Percentiles rank a stretch among this genome's conserved stretches.
phyloP scores from a whole-genome alignment of 1,140 invertebrate species.

The Bombus picipes region DNA sequence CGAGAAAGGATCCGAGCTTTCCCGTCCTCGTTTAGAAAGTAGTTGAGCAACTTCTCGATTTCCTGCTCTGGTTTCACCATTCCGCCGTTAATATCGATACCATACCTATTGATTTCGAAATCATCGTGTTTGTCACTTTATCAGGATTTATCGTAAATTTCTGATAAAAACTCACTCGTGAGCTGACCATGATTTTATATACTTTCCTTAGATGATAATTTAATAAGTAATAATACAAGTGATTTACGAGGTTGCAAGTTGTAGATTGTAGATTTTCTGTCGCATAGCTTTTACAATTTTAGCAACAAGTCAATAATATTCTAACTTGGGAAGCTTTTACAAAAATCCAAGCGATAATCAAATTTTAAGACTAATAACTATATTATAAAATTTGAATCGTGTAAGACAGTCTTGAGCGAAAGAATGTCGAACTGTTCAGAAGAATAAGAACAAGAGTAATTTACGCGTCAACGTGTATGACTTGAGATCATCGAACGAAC shows the following conservation, averaged over 20 bases:
- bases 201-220: neutral
- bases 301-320: neutral
- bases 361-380: neutral
- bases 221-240: neutral
- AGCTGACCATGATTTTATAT: neutral
- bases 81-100: constrained; percentile 28
- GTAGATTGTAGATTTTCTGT: neutral
- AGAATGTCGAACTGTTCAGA: neutral
- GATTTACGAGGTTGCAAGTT: neutral
- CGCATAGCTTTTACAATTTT: neutral
- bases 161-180: neutral
- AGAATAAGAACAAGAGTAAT: neutral
- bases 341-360: neutral
- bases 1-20: constrained; percentile 51
- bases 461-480: neutral
- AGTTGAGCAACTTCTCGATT: constrained; percentile 63
- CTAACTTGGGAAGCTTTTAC: neutral
- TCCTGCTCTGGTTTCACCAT: constrained; percentile 56
- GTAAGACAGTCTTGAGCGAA: too few species aligned
- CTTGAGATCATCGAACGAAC: neutral
- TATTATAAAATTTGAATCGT: neutral
- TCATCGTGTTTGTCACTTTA: neutral
- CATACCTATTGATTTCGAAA: constrained; percentile 50
- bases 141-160: neutral
- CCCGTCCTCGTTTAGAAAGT: constrained; percentile 68